Conservation (phyloP, 2,888 invertebrate species). For the Uloborus plumipes region DNA sequence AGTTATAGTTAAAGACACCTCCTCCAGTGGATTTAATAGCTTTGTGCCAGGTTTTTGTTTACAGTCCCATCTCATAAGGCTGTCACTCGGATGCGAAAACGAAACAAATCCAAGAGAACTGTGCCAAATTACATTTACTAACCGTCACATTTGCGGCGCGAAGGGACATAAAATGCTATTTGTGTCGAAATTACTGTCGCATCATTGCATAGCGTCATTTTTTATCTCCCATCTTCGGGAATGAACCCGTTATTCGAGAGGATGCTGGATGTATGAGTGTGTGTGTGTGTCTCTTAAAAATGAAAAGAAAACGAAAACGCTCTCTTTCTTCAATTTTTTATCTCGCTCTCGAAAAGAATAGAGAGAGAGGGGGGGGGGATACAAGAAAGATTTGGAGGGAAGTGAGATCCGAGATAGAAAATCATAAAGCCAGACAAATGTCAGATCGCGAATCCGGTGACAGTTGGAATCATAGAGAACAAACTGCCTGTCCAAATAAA, state of each 20-base stretch:
- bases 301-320: slow-evolving; percentile 5
- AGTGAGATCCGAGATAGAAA: slow-evolving; percentile 20
- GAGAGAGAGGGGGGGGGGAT: neutral
- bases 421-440: slow-evolving; percentile 49
- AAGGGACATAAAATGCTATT: slow-evolving; percentile 35
- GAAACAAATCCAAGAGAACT: slow-evolving; percentile 7
- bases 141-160: slow-evolving; percentile 28
- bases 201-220: slow-evolving; percentile 14
- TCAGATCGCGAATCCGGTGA: slow-evolving; percentile 31
- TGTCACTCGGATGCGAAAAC: neutral
- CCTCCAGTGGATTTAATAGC: too few species aligned
- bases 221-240: slow-evolving; percentile 27
- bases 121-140: slow-evolving; percentile 34
- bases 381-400: neutral
- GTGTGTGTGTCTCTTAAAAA: too few species aligned
- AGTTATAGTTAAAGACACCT: too few species aligned
- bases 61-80: too few species aligned
- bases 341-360: neutral
- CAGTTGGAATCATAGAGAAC: slow-evolving; percentile 52
- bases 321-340: slow-evolving; percentile 12
- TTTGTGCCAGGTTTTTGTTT: too few species aligned
- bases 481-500: slow-evolving; percentile 55
- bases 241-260: slow-evolving; percentile 31
- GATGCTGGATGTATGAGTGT: slow-evolving; percentile 6
- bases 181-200: slow-evolving; percentile 34